Evolutionary conservation across 2,797 vertebrate species (phyloP).

Genomic region (Gallinago stenura): DNA sequence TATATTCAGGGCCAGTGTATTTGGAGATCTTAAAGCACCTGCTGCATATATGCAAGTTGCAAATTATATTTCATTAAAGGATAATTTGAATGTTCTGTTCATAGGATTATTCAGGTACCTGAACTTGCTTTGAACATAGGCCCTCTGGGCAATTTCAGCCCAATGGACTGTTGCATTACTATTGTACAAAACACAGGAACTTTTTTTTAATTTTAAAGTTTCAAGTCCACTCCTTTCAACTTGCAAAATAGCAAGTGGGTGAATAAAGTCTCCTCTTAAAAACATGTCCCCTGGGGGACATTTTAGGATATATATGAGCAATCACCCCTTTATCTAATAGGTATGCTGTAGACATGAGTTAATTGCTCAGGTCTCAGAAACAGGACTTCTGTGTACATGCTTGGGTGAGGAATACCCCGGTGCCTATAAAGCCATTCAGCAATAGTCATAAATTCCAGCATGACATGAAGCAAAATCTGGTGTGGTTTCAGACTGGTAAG

Average conservation of each 20-base stretch:
- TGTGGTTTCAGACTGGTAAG: background rate
- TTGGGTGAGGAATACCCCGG: background rate
- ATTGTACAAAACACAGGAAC: background rate
- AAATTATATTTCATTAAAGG: constrained; percentile 26
- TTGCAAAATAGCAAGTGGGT: background rate
- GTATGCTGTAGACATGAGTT: background rate
- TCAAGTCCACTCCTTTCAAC: background rate
- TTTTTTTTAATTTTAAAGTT: background rate
- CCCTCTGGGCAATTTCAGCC: background rate
- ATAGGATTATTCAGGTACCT: background rate
- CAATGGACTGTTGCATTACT: background rate
- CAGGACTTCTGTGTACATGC: background rate
- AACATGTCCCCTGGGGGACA: background rate
- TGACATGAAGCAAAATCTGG: background rate
- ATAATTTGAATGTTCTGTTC: constrained; percentile 7
- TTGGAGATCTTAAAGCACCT: constrained; percentile 16
- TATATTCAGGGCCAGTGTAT: background rate
- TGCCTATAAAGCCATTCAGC: background rate
- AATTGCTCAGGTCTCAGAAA: background rate
- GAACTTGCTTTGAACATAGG: background rate
- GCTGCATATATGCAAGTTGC: background rate
- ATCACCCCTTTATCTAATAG: background rate
- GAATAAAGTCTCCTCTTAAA: background rate
- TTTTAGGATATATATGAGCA: background rate
- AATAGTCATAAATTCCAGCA: background rate